Conservation (phyloP, 2,113 vertebrate genomes). For the Tachycineta bicolor region DNA sequence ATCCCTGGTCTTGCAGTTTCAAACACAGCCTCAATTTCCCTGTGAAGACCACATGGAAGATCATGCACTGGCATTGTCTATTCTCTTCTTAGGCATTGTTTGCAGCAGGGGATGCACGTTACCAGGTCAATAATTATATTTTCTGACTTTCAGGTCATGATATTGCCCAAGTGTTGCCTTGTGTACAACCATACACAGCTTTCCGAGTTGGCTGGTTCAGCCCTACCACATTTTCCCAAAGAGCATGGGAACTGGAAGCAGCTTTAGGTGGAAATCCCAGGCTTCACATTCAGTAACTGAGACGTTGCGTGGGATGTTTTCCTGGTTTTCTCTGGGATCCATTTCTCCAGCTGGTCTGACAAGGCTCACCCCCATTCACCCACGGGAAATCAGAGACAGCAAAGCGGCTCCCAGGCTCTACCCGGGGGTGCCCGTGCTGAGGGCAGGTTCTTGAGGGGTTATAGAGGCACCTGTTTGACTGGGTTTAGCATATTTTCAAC, state of each 20-base stretch:
- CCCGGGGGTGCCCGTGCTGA: rapidly evolving
- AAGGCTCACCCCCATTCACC: rapidly evolving
- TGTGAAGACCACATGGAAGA: neutral
- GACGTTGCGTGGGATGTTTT: rapidly evolving
- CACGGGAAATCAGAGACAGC: rapidly evolving
- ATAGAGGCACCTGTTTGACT: neutral
- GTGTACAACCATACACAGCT: rapidly evolving
- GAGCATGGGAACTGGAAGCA: neutral
- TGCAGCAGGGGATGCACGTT: neutral
- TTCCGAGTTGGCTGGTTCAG: neutral
- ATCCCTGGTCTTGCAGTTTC: neutral
- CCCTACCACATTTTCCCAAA: neutral
- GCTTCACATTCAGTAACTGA: neutral
- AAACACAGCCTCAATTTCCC: neutral
- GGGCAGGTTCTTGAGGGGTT: neutral
- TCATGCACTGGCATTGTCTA: rapidly evolving
- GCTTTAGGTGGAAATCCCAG: neutral
- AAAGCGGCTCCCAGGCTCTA: neutral
- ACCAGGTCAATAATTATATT: neutral
- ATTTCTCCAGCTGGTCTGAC: neutral
- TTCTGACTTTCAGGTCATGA: neutral
- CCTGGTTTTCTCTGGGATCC: neutral
- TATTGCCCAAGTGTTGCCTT: neutral
- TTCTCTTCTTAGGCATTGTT: neutral
- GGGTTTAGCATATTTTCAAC: neutral